Evolutionary conservation across 2,797 vertebrate genomes (phyloP).

Genomic region (Enoplosus armatus): DNA sequence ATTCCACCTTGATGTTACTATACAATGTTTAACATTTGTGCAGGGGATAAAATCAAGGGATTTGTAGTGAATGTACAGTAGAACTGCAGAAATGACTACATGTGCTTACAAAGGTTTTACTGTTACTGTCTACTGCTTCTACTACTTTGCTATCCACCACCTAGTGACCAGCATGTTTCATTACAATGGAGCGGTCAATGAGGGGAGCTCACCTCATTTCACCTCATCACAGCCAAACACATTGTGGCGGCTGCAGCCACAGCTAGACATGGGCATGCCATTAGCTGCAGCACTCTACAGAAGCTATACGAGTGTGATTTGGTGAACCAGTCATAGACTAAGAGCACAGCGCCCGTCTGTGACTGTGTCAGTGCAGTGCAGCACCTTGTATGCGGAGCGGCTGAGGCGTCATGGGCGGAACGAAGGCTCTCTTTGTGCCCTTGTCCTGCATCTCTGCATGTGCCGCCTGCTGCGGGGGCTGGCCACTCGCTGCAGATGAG

Average conservation of each 20-base stretch:
- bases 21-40: neutral
- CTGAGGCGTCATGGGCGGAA: conserved; percentile 81
- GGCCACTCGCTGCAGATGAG: conserved; percentile 67
- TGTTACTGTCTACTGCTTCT: conserved; percentile 1
- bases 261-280: conserved; percentile 46
- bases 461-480: conserved; percentile 69
- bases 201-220: conserved; percentile 74
- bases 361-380: conserved; percentile 45
- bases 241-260: conserved; percentile 69
- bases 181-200: conserved; percentile 63
- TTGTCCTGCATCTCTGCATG: conserved; percentile 68
- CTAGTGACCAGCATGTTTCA: conserved; percentile 64
- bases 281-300: conserved; percentile 52
- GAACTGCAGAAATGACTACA: neutral
- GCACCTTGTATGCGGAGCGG: conserved; percentile 84
- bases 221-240: conserved; percentile 76
- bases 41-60: neutral
- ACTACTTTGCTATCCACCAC: conserved; percentile 51
- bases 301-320: conserved; percentile 40
- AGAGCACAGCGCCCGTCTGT: conserved; percentile 31
- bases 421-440: conserved; percentile 81
- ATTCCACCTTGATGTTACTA: neutral
- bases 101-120: conserved; percentile 3
- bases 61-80: neutral
- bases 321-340: conserved; percentile 32